Percentiles rank a stretch among this genome's conserved stretches.
These are phyloP conservation scores for Lonchura striata DNA, from an alignment of 2,113 vertebrate genomes.

Conservation along the genomic window DNA sequence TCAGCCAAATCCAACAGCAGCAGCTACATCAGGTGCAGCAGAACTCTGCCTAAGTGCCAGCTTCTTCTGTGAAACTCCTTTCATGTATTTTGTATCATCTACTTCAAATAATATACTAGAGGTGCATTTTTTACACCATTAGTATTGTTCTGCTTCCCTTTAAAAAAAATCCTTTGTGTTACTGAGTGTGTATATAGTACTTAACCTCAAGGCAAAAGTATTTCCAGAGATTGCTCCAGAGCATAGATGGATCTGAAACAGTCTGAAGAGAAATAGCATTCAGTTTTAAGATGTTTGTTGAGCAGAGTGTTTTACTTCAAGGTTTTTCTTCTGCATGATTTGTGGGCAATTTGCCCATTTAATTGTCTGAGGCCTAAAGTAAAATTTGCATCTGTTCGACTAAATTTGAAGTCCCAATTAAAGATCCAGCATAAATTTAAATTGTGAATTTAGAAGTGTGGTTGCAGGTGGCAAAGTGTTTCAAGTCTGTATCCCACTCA, in stretches of 20 bases:
- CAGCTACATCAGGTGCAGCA: background rate
- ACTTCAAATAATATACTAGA: background rate
- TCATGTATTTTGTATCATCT: background rate
- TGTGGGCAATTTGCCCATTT: background rate
- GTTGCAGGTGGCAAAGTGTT: background rate
- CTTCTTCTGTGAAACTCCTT: background rate
- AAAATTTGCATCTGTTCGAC: background rate
- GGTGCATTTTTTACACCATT: background rate
- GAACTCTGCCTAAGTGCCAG: background rate
- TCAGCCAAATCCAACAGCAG: background rate
- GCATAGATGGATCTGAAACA: accelerated
- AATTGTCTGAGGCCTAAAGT: background rate
- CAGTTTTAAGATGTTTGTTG: background rate
- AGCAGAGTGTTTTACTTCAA: background rate
- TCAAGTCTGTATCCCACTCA: background rate
- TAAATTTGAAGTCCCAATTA: background rate
- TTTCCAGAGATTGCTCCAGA: background rate
- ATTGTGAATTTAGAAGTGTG: background rate
- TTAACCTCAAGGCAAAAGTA: background rate
- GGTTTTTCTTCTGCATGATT: background rate
- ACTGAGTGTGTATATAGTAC: background rate
- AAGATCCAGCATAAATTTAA: background rate
- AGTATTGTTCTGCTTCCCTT: background rate
- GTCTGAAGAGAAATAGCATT: background rate
- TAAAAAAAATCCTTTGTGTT: background rate